A percentile compares a stretch with the other conserved stretches of the same genome.
phyloP scores from a whole-genome alignment of 2,888 invertebrate species.

The Oscheius sp. region DNA sequence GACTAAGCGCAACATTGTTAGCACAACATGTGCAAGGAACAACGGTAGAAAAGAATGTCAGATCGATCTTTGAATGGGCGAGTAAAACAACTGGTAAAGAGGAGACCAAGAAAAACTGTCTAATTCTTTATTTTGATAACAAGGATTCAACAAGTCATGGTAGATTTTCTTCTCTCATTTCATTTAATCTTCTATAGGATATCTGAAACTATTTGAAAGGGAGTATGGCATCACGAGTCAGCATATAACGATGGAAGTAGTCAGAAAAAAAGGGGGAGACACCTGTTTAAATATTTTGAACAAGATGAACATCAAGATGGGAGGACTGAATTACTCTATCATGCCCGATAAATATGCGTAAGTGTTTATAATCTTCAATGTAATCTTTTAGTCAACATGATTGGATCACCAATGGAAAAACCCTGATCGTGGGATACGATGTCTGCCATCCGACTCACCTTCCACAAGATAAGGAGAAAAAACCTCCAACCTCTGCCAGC shows the following conservation, averaged over 20 bases:
- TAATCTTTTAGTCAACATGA: constrained; percentile 2
- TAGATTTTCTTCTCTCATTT: background rate
- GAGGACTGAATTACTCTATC: constrained; percentile 39
- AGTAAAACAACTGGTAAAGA: no score
- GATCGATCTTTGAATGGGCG: no score
- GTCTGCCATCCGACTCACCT: constrained; percentile 35
- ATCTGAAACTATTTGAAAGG: constrained; percentile 42
- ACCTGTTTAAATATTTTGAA: constrained; percentile 29
- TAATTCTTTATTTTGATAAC: no score
- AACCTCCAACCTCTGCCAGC: constrained; percentile 23
- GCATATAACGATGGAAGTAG: constrained; percentile 33
- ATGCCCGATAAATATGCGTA: constrained; percentile 18
- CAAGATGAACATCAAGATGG: constrained; percentile 40
- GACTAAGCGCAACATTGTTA: no score
- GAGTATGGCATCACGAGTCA: constrained; percentile 18
- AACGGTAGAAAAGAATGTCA: no score
- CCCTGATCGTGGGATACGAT: constrained; percentile 35
- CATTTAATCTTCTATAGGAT: background rate
- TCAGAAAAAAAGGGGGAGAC: background rate
- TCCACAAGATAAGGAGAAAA: constrained; percentile 12
- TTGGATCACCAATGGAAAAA: constrained; percentile 5
- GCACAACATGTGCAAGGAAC: no score
- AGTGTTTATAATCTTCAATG: background rate
- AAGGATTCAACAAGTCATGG: background rate
- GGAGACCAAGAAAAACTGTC: no score